Evolutionary conservation across 2,888 invertebrate genomes (phyloP), one percentile per base, ranked within the genome.

Genomic region (Hartigia nigra): DNA sequence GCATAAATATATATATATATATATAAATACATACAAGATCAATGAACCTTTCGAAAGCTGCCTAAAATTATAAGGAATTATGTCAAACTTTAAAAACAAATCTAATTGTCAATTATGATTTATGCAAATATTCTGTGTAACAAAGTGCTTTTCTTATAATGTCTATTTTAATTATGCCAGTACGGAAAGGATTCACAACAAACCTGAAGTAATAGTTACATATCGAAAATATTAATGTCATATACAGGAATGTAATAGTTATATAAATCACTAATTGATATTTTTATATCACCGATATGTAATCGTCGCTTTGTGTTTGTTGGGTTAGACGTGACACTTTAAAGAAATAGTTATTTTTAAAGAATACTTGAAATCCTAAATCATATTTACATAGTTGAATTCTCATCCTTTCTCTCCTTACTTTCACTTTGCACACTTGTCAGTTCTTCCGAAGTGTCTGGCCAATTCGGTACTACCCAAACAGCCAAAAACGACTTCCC

Each of bases 401-500:
- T 14, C 14, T 39, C 14, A 39, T 39, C 14, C 39, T 39, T 39
- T 39, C 39, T 39, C 14, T 39, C 14, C 4, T 39, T 37, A 37
- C 12, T 39, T 39, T 70, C 70, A 70, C 32, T 70, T 12, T 70
- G 70, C 31, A 75, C 31, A 78, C 74, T 78, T 81, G 87, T 87
- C 88, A 0, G 92, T 91, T 2, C 91, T 93, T 74, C 91, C 87
- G 75, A 93, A 79, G 70, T 92, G 88, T 77, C 92, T 87, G 0
- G 93, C 91, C 34, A 94, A 84, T 82, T 93, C 93, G 35, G 93
- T 93, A 14, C 92, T n/a, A n/a, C n/a, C n/a, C n/a, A n/a, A n/a
- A n/a, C n/a, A n/a, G n/a, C n/a, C n/a, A n/a, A n/a, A n/a, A n/a
- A n/a, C n/a, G n/a, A n/a, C n/a, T n/a, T n/a, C n/a, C n/a, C n/a